These are phyloP conservation scores for Paradisaea rubra DNA, from an alignment of 2,113 vertebrate genomes.

Conservation along the genomic window DNA sequence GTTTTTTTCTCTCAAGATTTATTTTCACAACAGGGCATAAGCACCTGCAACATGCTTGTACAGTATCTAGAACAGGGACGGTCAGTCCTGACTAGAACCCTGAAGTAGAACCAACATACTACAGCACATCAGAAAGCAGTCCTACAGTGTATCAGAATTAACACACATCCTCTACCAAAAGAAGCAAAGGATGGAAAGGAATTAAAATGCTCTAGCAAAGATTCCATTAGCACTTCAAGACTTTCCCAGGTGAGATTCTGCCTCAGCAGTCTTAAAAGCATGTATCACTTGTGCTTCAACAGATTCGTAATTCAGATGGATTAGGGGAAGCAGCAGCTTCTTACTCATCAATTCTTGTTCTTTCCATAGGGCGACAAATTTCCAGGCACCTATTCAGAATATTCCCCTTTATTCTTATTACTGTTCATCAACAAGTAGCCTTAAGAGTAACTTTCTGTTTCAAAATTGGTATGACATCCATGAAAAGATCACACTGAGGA, in stretches of 20 bases:
- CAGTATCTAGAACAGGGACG: background rate
- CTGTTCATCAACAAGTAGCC: background rate
- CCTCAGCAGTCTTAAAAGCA: background rate
- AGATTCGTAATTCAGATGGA: background rate
- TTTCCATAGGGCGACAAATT: background rate
- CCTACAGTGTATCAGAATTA: background rate
- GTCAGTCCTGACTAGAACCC: background rate
- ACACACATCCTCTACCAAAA: background rate
- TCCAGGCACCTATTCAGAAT: background rate
- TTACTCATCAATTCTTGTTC: background rate
- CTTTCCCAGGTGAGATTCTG: background rate
- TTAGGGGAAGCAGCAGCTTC: background rate
- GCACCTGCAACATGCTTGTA: background rate
- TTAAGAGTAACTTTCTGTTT: background rate
- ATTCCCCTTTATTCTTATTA: background rate
- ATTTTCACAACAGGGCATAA: background rate
- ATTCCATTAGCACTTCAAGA: background rate
- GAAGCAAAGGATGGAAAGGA: background rate
- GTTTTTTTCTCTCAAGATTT: background rate
- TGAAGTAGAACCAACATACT: background rate
- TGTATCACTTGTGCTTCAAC: background rate
- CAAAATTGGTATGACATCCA: background rate
- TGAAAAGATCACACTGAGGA: background rate
- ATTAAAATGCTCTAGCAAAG: background rate
- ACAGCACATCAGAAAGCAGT: background rate